Conservation (phyloP, 2,113 vertebrate genomes). For the Pteropus alecto region DNA sequence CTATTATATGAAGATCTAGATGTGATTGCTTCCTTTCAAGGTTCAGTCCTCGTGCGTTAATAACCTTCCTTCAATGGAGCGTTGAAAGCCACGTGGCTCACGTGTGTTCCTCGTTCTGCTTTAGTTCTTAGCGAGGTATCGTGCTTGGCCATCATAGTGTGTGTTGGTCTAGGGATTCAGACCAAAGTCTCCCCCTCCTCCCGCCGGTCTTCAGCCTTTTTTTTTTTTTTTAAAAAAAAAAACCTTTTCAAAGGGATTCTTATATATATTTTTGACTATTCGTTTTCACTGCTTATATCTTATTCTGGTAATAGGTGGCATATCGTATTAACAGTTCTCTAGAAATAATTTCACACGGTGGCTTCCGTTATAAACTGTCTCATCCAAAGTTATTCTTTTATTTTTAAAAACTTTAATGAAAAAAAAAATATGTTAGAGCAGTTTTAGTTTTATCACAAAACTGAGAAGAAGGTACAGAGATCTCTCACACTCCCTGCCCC, state of each 20-base stretch:
- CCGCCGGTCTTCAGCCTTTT: background rate
- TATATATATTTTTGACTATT: background rate
- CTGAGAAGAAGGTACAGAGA: background rate
- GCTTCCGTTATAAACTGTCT: constrained; percentile 18
- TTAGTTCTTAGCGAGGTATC: background rate
- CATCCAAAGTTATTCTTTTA: background rate
- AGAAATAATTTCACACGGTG: constrained; percentile 1
- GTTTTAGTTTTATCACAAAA: background rate
- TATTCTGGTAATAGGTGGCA: background rate
- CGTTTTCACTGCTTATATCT: background rate
- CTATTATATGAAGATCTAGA: background rate
- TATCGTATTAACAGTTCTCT: background rate
- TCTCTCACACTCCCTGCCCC: background rate
- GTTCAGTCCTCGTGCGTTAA: background rate
- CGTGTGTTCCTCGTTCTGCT: background rate
- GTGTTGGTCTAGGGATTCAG: background rate
- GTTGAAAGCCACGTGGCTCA: background rate
- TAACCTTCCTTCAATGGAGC: background rate
- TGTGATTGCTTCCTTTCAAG: background rate
- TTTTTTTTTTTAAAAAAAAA: background rate
- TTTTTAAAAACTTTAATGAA: background rate
- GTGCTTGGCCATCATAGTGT: background rate
- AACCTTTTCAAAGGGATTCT: background rate
- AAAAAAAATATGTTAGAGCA: background rate
- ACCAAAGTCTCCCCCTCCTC: background rate